Percentiles rank a stretch among this genome's conserved stretches.
These are phyloP conservation scores for Synergus laeviventris DNA, from an alignment of 2,888 invertebrate genomes.

Conservation along the genomic window DNA sequence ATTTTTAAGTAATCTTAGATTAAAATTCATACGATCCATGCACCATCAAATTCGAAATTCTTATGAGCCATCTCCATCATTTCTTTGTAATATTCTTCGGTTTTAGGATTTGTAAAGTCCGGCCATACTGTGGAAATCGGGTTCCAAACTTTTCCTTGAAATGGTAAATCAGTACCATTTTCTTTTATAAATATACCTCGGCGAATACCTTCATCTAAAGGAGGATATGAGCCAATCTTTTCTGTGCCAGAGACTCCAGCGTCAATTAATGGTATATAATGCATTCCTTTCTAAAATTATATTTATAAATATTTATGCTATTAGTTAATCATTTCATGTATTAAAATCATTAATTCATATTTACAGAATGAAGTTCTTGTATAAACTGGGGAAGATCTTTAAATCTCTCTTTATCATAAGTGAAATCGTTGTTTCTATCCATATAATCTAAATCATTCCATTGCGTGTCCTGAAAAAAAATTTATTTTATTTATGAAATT, in stretches of 20 bases:
- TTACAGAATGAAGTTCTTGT: slow-evolving; percentile 79
- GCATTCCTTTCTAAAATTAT: slow-evolving; percentile 80
- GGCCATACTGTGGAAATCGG: slow-evolving; percentile 84
- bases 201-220: slow-evolving; percentile 85
- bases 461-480: slow-evolving; percentile 81
- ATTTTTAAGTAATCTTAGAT: not conserved
- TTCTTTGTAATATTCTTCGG: slow-evolving; percentile 83
- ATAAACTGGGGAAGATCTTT: slow-evolving; percentile 83
- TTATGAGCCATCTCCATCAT: slow-evolving; percentile 83
- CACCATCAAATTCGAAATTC: slow-evolving; percentile 84
- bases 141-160: slow-evolving; percentile 89
- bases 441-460: slow-evolving; percentile 93
- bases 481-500: not conserved
- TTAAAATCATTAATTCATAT: slow-evolving; percentile 28
- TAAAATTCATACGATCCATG: slow-evolving; percentile 84
- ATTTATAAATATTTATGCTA: not conserved
- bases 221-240: slow-evolving; percentile 82
- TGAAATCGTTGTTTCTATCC: slow-evolving; percentile 87
- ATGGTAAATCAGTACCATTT: slow-evolving; percentile 79
- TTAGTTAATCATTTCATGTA: not conserved
- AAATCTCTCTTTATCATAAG: slow-evolving; percentile 81
- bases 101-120: slow-evolving; percentile 87
- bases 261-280: slow-evolving; percentile 86
- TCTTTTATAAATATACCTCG: slow-evolving; percentile 88
- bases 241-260: slow-evolving; percentile 88